Percentiles rank a stretch among this genome's conserved stretches.
Evolutionary conservation across 2,113 vertebrate species (phyloP).

Genomic region (Steatornis caripensis): DNA sequence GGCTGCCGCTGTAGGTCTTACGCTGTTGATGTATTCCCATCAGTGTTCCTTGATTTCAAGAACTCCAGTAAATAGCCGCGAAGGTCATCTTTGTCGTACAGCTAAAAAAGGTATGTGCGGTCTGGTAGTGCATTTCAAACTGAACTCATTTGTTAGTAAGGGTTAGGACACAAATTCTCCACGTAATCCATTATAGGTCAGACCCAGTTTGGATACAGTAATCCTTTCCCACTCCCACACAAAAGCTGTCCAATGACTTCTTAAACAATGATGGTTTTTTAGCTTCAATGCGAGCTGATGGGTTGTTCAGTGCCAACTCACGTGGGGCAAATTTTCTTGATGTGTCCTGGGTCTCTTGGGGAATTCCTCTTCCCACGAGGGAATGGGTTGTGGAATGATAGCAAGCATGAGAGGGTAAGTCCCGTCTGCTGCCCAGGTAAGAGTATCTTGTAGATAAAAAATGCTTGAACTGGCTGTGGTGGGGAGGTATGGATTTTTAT

Average conservation of each 20-base stretch:
- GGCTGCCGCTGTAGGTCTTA: background rate
- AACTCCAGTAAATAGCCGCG: accelerated
- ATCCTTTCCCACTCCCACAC: conserved; percentile 40
- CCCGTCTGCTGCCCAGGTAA: background rate
- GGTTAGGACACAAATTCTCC: background rate
- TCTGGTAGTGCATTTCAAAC: background rate
- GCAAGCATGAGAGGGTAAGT: background rate
- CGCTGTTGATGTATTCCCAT: background rate
- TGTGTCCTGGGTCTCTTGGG: background rate
- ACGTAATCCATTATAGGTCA: conserved; percentile 30
- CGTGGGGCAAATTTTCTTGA: background rate
- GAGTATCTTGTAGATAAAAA: background rate
- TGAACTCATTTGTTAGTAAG: background rate
- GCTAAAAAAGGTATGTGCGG: background rate
- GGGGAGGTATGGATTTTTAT: background rate
- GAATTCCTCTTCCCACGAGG: background rate
- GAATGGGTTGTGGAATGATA: background rate
- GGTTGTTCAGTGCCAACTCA: background rate
- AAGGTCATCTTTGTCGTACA: background rate
- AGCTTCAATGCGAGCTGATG: background rate
- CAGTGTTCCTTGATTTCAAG: background rate
- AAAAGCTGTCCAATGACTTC: conserved; percentile 4
- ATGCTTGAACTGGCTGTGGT: background rate
- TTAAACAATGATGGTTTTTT: background rate
- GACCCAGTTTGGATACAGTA: conserved; percentile 21